Evolutionary conservation across 1,140 invertebrate genomes (phyloP).

Genomic region (Ostrea edulis): DNA sequence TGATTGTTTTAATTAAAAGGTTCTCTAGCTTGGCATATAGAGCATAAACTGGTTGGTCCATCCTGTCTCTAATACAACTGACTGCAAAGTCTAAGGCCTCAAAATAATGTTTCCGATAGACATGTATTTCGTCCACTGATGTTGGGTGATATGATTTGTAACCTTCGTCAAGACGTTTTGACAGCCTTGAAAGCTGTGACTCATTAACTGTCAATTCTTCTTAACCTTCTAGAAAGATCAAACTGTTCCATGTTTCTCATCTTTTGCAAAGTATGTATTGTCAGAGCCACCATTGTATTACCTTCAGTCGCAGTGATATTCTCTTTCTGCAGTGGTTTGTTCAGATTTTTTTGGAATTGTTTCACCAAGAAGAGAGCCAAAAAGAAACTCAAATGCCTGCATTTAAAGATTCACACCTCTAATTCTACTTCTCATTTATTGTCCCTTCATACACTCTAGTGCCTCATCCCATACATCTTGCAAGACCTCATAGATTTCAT

Average conservation of each 20-base stretch:
- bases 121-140: neutral
- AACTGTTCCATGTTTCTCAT: too few relatives aligned
- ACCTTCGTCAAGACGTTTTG: neutral
- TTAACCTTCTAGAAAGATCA: neutral
- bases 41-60: conserved; percentile 20
- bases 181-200: too few relatives aligned
- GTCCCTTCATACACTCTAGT: conserved; percentile 21
- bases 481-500: conserved; percentile 37
- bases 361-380: conserved; percentile 23
- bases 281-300: neutral
- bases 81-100: conserved; percentile 30
- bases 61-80: conserved; percentile 29
- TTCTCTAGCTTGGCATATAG: conserved; percentile 28
- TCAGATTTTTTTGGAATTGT: conserved; percentile 39
- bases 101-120: conserved; percentile 42
- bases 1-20: neutral
- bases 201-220: too few relatives aligned
- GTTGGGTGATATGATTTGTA: neutral
- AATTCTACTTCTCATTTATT: conserved; percentile 41
- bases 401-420: conserved; percentile 13
- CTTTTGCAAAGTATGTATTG: neutral
- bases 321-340: conserved; percentile 13
- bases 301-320: neutral
- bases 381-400: conserved; percentile 45
- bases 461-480: conserved; percentile 48